Conservation (phyloP, 2,113 vertebrate genomes). For the Papio anubis region DNA sequence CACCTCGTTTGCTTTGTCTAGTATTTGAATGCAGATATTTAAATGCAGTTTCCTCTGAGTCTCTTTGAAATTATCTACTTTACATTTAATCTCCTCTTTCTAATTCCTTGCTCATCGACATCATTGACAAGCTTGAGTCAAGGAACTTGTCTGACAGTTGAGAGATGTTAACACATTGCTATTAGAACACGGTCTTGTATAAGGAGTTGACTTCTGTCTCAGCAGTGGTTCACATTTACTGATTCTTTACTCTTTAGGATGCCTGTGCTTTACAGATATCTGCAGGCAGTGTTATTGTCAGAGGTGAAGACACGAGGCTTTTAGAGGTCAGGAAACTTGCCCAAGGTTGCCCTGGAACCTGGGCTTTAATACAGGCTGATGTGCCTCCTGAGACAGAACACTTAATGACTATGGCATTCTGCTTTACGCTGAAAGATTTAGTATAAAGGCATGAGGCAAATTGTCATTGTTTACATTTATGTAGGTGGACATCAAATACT, state of each 20-base stretch:
- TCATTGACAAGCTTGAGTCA: no score
- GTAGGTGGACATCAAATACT: background rate
- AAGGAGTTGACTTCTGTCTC: background rate
- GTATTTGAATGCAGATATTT: background rate
- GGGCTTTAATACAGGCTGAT: background rate
- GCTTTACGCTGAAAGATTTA: background rate
- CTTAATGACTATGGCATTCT: fast-evolving
- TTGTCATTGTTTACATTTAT: background rate
- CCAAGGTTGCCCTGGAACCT: background rate
- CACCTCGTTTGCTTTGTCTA: background rate
- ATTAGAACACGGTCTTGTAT: fast-evolving
- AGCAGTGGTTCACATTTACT: fast-evolving
- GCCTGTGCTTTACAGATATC: background rate
- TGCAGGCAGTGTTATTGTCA: fast-evolving
- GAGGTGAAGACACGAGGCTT: fast-evolving
- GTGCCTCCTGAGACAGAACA: no score
- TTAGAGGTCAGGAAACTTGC: background rate
- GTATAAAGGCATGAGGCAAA: background rate
- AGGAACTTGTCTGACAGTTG: fast-evolving
- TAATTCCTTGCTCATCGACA: fast-evolving
- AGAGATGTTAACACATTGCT: fast-evolving
- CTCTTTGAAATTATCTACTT: background rate
- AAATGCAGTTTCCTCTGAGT: background rate
- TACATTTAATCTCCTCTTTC: background rate
- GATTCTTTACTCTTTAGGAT: fast-evolving